phyloP scores from a whole-genome alignment of 2,113 vertebrate species.

The Microtus montanus region DNA sequence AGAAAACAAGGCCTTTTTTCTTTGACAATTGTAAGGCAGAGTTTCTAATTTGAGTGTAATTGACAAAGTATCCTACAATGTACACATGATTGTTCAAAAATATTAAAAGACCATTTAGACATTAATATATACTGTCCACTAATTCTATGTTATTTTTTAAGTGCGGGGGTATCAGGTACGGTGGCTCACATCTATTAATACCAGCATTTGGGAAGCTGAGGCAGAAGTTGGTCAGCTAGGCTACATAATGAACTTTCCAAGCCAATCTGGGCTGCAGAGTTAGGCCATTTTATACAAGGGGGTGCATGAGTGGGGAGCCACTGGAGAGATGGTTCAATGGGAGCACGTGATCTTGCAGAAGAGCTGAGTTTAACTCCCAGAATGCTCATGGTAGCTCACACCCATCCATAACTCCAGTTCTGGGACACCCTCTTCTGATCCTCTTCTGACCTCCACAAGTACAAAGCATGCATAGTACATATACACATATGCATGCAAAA shows the following conservation, averaged over 20 bases:
- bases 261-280: neutral
- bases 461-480: neutral
- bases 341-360: neutral
- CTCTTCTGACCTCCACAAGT: neutral
- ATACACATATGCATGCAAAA: neutral
- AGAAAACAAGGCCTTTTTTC: neutral
- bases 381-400: neutral
- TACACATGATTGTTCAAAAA: slow-evolving; percentile 14
- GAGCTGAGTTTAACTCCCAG: neutral
- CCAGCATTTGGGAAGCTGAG: neutral
- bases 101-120: neutral
- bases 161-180: no score
- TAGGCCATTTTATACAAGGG: neutral
- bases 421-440: neutral
- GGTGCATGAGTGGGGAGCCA: neutral
- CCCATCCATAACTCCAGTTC: neutral
- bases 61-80: neutral
- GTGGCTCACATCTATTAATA: neutral
- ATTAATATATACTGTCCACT: slow-evolving; percentile 1
- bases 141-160: neutral
- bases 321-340: neutral
- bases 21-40: neutral
- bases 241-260: neutral
- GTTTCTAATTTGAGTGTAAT: neutral
- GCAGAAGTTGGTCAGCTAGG: neutral